Conservation (phyloP, 2,888 invertebrate species). For the Cheilosia vernalis region DNA sequence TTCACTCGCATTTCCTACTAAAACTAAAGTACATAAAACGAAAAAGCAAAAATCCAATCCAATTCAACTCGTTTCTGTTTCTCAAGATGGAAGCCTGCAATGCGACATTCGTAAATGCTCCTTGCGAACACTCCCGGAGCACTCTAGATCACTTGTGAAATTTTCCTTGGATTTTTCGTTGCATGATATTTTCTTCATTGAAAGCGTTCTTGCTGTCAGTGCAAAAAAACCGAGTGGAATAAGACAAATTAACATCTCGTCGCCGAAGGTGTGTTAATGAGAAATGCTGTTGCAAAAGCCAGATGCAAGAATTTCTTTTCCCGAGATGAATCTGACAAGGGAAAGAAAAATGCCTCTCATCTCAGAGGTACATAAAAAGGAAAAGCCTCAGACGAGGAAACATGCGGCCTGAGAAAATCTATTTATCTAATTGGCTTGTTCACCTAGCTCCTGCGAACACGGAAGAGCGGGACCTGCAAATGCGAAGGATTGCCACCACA, state of each 20-base stretch:
- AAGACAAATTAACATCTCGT: slow-evolving; percentile 53
- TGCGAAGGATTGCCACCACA: slow-evolving; percentile 19
- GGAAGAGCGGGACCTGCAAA: slow-evolving; percentile 12
- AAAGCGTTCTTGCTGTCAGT: neutral
- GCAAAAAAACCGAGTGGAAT: neutral
- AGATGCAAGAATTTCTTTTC: slow-evolving; percentile 28
- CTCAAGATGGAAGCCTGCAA: slow-evolving; percentile 32
- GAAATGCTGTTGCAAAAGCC: slow-evolving; percentile 16
- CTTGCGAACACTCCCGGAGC: slow-evolving; percentile 11
- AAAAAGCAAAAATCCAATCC: too few species aligned
- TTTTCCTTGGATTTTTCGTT: slow-evolving; percentile 49
- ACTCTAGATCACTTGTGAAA: slow-evolving; percentile 37
- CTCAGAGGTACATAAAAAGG: neutral
- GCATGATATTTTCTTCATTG: slow-evolving; percentile 5
- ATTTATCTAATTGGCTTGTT: slow-evolving; percentile 63
- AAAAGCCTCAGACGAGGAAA: slow-evolving; percentile 34
- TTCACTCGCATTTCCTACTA: too few species aligned
- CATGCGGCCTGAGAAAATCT: slow-evolving; percentile 47
- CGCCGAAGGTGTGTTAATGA: slow-evolving; percentile 59
- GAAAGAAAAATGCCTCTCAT: slow-evolving; percentile 7
- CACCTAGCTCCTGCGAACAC: slow-evolving; percentile 31
- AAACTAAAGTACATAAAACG: too few species aligned
- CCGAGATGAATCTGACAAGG: slow-evolving; percentile 1
- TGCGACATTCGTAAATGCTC: slow-evolving; percentile 43
- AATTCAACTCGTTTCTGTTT: neutral